Conservation (phyloP, 2,888 invertebrate genomes). For the Strigamia maritima region DNA sequence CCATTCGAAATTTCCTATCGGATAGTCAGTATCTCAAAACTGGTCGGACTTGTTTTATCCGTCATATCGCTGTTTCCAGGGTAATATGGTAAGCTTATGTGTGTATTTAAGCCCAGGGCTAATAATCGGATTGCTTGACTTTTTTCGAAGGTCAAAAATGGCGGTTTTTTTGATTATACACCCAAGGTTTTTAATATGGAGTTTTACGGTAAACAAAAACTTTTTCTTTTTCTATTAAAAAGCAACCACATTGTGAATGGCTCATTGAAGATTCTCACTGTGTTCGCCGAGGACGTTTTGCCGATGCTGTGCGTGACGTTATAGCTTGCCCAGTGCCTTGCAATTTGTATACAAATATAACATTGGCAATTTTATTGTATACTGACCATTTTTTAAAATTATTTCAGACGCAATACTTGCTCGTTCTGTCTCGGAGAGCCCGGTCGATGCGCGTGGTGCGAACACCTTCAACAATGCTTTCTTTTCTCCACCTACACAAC, state of each 20-base stretch:
- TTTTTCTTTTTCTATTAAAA: conserved; percentile 41
- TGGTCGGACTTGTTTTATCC: too few relatives aligned
- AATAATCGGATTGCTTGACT: too few relatives aligned
- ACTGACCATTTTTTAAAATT: background rate
- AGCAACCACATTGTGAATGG: conserved; percentile 73
- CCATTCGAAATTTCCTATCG: too few relatives aligned
- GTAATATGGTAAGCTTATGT: too few relatives aligned
- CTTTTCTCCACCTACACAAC: conserved; percentile 94
- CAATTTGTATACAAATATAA: conserved; percentile 68
- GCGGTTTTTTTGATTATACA: too few relatives aligned
- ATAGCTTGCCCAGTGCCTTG: conserved; percentile 77
- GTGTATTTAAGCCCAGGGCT: too few relatives aligned
- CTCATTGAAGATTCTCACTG: conserved; percentile 84
- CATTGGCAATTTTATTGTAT: background rate
- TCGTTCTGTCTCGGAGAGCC: conserved; percentile 78
- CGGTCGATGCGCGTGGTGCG: conserved; percentile 93
- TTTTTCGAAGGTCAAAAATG: too few relatives aligned
- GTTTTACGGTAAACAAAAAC: too few relatives aligned
- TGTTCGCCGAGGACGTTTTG: conserved; percentile 66
- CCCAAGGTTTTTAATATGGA: background rate
- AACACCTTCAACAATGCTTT: conserved; percentile 84
- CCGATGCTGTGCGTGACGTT: conserved; percentile 59
- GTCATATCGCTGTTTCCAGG: too few relatives aligned
- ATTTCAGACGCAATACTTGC: conserved; percentile 63
- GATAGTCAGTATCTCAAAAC: too few relatives aligned